These are phyloP conservation scores for Drosophila rubida DNA, from an alignment of 2,888 invertebrate genomes.

Conservation along the genomic window DNA sequence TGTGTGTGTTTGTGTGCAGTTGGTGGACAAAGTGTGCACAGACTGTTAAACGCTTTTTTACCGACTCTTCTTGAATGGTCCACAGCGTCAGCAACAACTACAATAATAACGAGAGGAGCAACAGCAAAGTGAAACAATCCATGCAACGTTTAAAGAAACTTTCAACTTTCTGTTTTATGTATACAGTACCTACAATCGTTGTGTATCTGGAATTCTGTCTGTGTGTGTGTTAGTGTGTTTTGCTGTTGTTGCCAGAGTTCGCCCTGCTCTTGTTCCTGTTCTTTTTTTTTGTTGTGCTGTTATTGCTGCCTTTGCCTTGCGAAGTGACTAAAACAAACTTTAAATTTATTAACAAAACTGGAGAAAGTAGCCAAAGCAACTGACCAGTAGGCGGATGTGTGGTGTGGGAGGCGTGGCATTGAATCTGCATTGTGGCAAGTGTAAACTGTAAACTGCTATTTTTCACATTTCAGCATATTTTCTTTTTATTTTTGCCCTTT, in stretches of 20 bases:
- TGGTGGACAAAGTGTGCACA: constrained; percentile 44
- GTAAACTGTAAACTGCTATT: constrained; percentile 57
- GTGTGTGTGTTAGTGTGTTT: constrained; percentile 10
- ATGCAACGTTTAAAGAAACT: constrained; percentile 75
- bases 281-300: neutral
- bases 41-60: constrained; percentile 70
- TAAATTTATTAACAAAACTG: constrained; percentile 75
- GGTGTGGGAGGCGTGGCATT: constrained; percentile 29
- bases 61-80: constrained; percentile 40
- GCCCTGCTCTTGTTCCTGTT: constrained; percentile 4
- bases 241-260: constrained; percentile 26
- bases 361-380: constrained; percentile 49
- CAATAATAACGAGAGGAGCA: constrained; percentile 5
- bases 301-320: constrained; percentile 24
- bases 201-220: neutral
- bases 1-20: constrained; percentile 1
- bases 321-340: constrained; percentile 66
- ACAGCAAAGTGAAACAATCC: constrained; percentile 63
- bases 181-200: constrained; percentile 9
- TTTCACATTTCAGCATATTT: constrained; percentile 62
- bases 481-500: constrained; percentile 1
- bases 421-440: constrained; percentile 54
- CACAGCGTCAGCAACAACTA: constrained; percentile 25
- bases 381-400: constrained; percentile 39
- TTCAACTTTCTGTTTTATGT: constrained; percentile 67